Base-by-base conservation (phyloP, 2,888 invertebrate genomes). In the Campoletis raptor region DNA sequence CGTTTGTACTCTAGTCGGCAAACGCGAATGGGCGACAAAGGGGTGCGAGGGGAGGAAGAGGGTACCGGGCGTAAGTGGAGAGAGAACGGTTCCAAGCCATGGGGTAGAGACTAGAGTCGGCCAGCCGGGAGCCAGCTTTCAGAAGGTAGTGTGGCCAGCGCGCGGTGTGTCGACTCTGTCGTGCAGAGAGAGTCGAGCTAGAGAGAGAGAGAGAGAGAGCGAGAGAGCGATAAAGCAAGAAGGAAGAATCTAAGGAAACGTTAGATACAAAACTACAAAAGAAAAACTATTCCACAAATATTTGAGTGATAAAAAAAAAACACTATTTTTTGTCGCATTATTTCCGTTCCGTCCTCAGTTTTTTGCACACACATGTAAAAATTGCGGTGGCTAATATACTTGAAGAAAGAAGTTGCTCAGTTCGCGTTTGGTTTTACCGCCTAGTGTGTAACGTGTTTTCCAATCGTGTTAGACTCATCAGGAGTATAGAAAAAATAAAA, bases 71-170 rank as follows among this genome's bases (percentile, higher is more conserved):
- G 77, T 76, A 69, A 74, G 76, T 72, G 83, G 81, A 74, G 88
- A 76, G 81, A 73, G 74, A 79, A 85, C 54, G 70, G 72, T 73
- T 52, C 66, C 73, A 83, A 85, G 85, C 84, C 83, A 88, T 84
- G 87, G 88, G 89, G 86, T 88, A 87, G 86, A 88, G 83, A 85
- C 82, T 88, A 87, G 86, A 88, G 83, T 86, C 82, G 72, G 78
- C 76, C 83, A 85, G 87, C 86, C 83, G 85, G 87, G 87, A 88
- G 87, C 81, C 86, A 83, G 83, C 86, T 87, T 89, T 90, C 88
- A 89, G 70, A 89, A 89, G 80, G 89, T 86, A 85, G 88, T 87
- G 88, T 87, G 90, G 84, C 83, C 79, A 72, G 74, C 76, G 86
- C 84, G 84, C 86, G 86, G 86, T 85, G 81, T 85, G 86, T 86